Base-by-base conservation (phyloP, 2,888 invertebrate genomes). In the Laspeyria flexula region DNA sequence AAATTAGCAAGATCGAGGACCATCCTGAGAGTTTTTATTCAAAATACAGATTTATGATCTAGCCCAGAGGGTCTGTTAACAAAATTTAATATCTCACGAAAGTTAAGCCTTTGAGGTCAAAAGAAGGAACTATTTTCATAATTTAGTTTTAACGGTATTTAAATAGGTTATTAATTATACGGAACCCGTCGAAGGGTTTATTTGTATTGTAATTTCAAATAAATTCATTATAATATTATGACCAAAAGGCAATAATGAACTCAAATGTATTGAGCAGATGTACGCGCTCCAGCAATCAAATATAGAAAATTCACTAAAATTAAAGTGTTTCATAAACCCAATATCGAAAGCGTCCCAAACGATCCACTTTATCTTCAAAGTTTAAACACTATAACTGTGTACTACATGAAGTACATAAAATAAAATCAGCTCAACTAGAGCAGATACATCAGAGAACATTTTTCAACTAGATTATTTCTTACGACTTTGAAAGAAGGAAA, bases 401-500 rank as follows among this genome's bases (percentile, higher is more conserved):
- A 15, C 16, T 40, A 31, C 10, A 21, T 21, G 10, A 29, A 39
- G 16, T 31, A 13, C 1, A 39, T 33, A 40, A 18, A 38, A 49
- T 42, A 51, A 12, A n/a, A n/a, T n/a, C n/a, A n/a, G n/a, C n/a
- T n/a, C n/a, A n/a, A n/a, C n/a, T 31, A 16, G 25, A 42, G 25
- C 5, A 12, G 4, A 12, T 33, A 37, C 9, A 50, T 29, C 23
- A 10, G 2, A 48, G 21, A 40, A 46, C 27, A 46, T 44, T 53
- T 65, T 49, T 48, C 42, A 49, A 30, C 11, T 25, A 65, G 30
- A 65, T 68, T 69, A 65, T 65, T 42, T 54, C 33, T 38, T 50
- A 49, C 23, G 16, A 69, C 43, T 64, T 58, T 50, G 47, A 57
- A 60, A 61, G 43, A 54, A 54, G 31, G 47, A 57, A 57, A 57